These are phyloP conservation scores for Euplagia quadripunctaria DNA, from an alignment of 2,888 invertebrate genomes.

Conservation along the genomic window DNA sequence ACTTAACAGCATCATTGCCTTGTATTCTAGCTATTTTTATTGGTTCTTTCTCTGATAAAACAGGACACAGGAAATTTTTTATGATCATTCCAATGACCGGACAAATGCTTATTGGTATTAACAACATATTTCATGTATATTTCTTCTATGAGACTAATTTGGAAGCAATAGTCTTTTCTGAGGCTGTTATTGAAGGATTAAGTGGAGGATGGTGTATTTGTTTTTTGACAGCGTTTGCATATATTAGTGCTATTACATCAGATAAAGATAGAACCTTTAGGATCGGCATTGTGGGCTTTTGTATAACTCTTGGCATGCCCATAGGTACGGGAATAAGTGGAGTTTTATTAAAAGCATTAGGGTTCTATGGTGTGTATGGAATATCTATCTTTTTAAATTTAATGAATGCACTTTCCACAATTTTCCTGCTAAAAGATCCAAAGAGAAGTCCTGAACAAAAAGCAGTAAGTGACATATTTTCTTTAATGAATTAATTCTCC, in stretches of 20 bases:
- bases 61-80: constrained; percentile 90
- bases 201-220: constrained; percentile 94
- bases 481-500: neutral
- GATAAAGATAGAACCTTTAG: constrained; percentile 92
- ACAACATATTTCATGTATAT: constrained; percentile 91
- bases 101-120: constrained; percentile 90
- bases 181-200: constrained; percentile 92
- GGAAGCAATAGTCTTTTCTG: constrained; percentile 91
- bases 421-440: constrained; percentile 89
- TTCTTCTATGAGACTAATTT: constrained; percentile 91
- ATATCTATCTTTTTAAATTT: constrained; percentile 89
- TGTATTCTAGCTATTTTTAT: constrained; percentile 92
- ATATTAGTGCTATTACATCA: constrained; percentile 93
- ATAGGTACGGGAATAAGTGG: constrained; percentile 95
- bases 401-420: constrained; percentile 90
- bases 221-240: constrained; percentile 94
- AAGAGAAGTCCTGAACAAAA: constrained; percentile 69
- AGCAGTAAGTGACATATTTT: constrained; percentile 58
- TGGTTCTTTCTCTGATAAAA: constrained; percentile 91
- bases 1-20: constrained; percentile 92
- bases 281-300: constrained; percentile 94
- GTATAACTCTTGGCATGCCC: constrained; percentile 94
- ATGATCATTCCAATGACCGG: constrained; percentile 91
- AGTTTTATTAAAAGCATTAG: constrained; percentile 89
- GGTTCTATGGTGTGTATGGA: constrained; percentile 93